Evolutionary conservation across 2,888 invertebrate species (phyloP).

Genomic region (Calameuta filiformis): DNA sequence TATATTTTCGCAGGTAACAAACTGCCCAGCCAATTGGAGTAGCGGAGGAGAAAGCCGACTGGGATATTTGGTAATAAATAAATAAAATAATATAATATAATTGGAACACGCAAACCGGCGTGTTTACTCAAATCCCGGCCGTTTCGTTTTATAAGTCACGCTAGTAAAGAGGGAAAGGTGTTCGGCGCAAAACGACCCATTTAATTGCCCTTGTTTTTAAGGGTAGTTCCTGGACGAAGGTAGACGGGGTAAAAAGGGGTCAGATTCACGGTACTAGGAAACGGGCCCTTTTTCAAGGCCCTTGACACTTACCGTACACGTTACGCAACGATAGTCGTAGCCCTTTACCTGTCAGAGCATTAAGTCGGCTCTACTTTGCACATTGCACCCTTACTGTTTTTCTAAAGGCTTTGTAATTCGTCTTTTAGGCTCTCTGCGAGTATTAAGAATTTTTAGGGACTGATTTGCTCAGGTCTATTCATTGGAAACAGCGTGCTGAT

Average conservation of each 20-base stretch:
- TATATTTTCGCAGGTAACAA: not conserved
- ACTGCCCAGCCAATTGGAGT: not conserved
- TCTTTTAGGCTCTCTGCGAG: not conserved
- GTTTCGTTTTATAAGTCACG: conserved; percentile 35
- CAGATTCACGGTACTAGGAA: not conserved
- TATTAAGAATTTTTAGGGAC: not conserved
- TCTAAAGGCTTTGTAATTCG: too few species aligned
- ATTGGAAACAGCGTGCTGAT: not conserved
- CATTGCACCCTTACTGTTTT: not conserved
- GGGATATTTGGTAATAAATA: conserved; percentile 28
- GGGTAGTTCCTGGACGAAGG: conserved; percentile 8
- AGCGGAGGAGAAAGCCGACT: not conserved
- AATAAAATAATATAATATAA: conserved; percentile 42
- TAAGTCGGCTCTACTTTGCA: not conserved
- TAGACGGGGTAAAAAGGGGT: conserved; percentile 27
- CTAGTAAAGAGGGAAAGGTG: conserved; percentile 32
- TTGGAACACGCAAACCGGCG: conserved; percentile 36
- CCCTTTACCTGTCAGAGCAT: not conserved
- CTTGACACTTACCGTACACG: not conserved
- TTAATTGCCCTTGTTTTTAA: conserved; percentile 37
- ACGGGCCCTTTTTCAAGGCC: not conserved
- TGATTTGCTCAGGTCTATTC: not conserved
- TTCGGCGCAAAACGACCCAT: conserved; percentile 29
- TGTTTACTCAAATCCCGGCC: conserved; percentile 13
- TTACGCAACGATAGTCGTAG: not conserved